Percentiles rank a stretch among this genome's conserved stretches.
Evolutionary conservation across 2,888 invertebrate species (phyloP).

Genomic region (Meghimatium bilineatum): DNA sequence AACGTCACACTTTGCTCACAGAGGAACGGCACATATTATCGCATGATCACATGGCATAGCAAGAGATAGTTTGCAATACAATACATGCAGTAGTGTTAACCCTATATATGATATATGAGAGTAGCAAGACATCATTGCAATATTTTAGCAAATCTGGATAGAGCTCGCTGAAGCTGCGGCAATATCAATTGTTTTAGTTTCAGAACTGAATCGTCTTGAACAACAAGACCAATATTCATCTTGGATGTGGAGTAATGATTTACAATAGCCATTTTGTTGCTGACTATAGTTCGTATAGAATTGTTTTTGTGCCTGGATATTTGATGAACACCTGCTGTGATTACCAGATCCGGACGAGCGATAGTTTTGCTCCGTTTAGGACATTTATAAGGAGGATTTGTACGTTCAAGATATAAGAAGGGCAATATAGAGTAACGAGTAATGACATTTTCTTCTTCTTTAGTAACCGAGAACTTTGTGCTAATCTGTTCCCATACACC

Average conservation of each 20-base stretch:
- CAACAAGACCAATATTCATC: not conserved
- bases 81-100: no score
- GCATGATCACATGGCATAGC: no score
- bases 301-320: not conserved
- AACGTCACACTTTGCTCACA: no score
- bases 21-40: no score
- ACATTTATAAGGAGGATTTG: not conserved
- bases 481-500: not conserved
- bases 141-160: slow-evolving; percentile 14
- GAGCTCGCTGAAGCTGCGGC: not conserved
- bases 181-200: not conserved
- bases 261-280: not conserved
- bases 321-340: not conserved
- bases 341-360: not conserved
- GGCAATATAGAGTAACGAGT: not conserved
- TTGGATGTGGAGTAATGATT: not conserved
- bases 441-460: slow-evolving; percentile 29
- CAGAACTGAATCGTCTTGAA: not conserved
- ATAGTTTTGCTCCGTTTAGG: slow-evolving; percentile 12
- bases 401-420: not conserved
- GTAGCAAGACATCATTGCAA: not conserved
- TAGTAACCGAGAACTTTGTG: slow-evolving; percentile 4
- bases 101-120: no score
- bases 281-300: not conserved
- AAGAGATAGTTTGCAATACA: no score